Conservation (phyloP, 2,797 vertebrate genomes). For the Garrulus glandarius region DNA sequence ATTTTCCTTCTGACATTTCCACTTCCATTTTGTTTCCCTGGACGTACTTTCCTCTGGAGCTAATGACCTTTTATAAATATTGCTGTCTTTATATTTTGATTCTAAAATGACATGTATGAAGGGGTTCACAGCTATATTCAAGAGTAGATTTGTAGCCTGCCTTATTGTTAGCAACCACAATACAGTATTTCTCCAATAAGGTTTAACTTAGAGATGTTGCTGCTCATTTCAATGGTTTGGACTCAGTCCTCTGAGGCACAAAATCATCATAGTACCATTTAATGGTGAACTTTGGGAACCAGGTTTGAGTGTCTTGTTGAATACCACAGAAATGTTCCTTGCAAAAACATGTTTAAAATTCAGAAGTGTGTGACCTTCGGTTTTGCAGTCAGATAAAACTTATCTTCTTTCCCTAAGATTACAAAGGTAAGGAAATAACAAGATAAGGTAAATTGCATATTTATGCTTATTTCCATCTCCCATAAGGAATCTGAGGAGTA, state of each 20-base stretch:
- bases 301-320: neutral
- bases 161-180: neutral
- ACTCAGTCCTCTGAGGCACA: neutral
- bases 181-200: neutral
- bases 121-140: neutral
- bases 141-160: neutral
- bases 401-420: neutral
- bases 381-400: neutral
- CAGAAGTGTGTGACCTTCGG: neutral
- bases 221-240: neutral
- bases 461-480: neutral
- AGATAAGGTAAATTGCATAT: neutral
- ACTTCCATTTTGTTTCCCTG: neutral
- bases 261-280: neutral
- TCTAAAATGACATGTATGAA: neutral
- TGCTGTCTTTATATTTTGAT: neutral
- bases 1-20: neutral
- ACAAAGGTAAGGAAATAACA: neutral
- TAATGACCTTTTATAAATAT: neutral
- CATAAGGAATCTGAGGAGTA: neutral
- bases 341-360: neutral
- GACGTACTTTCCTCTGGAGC: neutral
- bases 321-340: neutral
- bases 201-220: neutral
- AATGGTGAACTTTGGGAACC: neutral